phyloP scores from a whole-genome alignment of 2,888 invertebrate genomes.

The Lepas anatifera region DNA sequence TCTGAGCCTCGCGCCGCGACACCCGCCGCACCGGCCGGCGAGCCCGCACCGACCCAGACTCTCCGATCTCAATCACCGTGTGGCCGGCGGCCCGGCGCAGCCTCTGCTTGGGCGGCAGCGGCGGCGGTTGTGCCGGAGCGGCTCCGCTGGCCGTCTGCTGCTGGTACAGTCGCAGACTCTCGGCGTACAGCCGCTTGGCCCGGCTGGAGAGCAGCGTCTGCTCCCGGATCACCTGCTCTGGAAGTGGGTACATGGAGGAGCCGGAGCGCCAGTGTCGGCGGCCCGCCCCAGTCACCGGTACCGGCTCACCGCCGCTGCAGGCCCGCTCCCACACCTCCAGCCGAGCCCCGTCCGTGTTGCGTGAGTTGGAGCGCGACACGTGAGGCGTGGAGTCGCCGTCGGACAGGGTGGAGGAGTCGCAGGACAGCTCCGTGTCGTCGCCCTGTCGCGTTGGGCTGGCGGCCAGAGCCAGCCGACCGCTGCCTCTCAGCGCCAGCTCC shows the following conservation, averaged over 20 bases:
- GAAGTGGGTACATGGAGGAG: conserved; percentile 21
- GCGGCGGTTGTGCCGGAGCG: conserved; percentile 26
- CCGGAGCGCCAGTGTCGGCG: conserved; percentile 15
- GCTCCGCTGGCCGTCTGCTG: conserved; percentile 21
- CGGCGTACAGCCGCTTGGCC: conserved; percentile 28
- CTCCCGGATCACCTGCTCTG: conserved; percentile 24
- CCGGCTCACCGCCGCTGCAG: conserved; percentile 24
- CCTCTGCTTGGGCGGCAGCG: conserved; percentile 27
- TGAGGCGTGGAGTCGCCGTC: conserved; percentile 40
- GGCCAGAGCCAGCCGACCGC: conserved; percentile 11
- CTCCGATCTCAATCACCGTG: conserved; percentile 21
- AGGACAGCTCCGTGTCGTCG: conserved; percentile 31
- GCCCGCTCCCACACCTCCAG: conserved; percentile 24
- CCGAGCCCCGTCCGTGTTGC: conserved; percentile 34
- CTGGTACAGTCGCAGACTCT: conserved; percentile 26
- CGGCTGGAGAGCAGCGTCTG: conserved; percentile 24
- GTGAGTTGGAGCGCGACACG: conserved; percentile 37
- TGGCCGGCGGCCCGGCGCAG: conserved; percentile 34
- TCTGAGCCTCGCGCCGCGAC: conserved; percentile 23
- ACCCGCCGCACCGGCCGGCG: conserved; percentile 21
- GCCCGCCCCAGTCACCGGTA: conserved; percentile 29
- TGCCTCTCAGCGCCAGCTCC: conserved; percentile 23
- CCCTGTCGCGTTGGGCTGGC: conserved; percentile 24
- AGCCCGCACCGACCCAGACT: conserved; percentile 22
- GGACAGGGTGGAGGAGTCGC: conserved; percentile 37